Evolutionary conservation across 2,797 vertebrate genomes (phyloP).

Genomic region (Iguana delicatissima): DNA sequence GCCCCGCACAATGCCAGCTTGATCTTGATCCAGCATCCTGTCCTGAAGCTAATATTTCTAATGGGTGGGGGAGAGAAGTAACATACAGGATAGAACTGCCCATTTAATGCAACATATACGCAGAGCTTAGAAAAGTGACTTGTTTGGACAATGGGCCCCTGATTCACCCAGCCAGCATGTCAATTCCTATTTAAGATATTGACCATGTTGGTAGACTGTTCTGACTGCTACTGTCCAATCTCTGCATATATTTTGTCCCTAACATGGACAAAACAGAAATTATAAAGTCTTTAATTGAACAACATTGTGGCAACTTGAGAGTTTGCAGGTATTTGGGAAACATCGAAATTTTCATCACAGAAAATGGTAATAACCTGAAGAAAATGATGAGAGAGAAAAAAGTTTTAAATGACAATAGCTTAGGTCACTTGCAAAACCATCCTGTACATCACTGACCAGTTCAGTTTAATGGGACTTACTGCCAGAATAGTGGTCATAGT

Average conservation of each 20-base stretch:
- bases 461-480: neutral
- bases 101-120: neutral
- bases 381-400: neutral
- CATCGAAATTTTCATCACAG: neutral
- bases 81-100: neutral
- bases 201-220: too few relatives aligned
- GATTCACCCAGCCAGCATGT: too few relatives aligned
- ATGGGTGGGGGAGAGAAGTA: neutral
- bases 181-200: too few relatives aligned
- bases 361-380: neutral
- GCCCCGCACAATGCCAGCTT: neutral
- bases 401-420: neutral
- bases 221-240: too few relatives aligned
- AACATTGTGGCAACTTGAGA: neutral
- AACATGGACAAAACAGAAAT: neutral
- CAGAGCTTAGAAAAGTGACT: too few relatives aligned
- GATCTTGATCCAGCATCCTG: neutral
- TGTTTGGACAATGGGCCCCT: too few relatives aligned
- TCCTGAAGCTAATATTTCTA: neutral
- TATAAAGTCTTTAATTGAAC: neutral
- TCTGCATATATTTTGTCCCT: neutral
- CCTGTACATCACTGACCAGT: neutral
- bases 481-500: neutral
- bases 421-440: neutral
- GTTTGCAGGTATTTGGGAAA: neutral